Percentiles rank a stretch among this genome's conserved stretches.
phyloP scores from a whole-genome alignment of 2,113 vertebrate species.

The Cromileptes altivelis region DNA sequence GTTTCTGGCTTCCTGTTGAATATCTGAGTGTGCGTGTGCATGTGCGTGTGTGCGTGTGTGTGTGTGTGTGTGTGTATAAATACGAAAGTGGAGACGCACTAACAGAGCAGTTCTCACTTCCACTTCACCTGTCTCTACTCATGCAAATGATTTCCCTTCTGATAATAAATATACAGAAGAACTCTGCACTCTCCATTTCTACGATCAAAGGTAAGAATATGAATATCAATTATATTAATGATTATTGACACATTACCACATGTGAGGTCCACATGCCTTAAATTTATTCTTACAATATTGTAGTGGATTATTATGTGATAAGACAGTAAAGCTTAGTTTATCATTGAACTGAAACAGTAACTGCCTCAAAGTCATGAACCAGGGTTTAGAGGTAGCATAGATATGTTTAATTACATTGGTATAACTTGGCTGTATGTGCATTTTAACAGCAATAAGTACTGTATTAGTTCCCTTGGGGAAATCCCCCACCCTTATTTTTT shows the following conservation, averaged over 20 bases:
- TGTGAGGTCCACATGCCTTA: not conserved
- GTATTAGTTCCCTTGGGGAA: no score
- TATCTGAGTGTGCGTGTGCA: not conserved
- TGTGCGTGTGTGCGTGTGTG: not conserved
- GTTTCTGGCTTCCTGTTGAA: constrained; percentile 20
- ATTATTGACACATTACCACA: not conserved
- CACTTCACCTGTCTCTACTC: not conserved
- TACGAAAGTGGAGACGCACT: not conserved
- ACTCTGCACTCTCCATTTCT: not conserved
- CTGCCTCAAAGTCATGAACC: not conserved
- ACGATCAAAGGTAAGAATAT: constrained; percentile 57
- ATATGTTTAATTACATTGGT: not conserved
- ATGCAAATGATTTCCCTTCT: not conserved
- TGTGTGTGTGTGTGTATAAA: not conserved
- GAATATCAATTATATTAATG: not conserved
- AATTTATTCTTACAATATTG: not conserved
- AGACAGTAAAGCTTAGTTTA: not conserved
- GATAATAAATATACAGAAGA: not conserved
- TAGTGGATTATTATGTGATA: not conserved
- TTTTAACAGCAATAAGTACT: not conserved
- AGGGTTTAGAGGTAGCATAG: not conserved
- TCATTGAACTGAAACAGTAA: not conserved
- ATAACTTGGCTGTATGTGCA: not conserved
- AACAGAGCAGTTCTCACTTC: constrained; percentile 39
- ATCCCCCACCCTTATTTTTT: no score